A percentile compares a stretch with the other conserved stretches of the same genome.
These are phyloP conservation scores for Indicator indicator DNA, from an alignment of 2,113 vertebrate genomes.

Conservation along the genomic window DNA sequence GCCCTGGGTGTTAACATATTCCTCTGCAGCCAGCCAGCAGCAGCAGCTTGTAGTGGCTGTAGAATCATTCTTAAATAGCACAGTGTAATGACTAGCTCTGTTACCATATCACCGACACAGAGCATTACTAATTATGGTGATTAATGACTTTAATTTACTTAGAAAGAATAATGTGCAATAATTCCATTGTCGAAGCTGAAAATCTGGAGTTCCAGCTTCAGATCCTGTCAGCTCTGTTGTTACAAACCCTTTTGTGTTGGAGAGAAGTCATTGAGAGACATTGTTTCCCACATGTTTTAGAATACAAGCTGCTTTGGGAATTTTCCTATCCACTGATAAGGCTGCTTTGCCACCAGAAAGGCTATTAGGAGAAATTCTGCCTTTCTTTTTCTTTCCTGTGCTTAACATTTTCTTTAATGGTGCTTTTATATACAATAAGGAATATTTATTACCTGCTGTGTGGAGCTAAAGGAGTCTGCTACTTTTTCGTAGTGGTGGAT, in stretches of 20 bases:
- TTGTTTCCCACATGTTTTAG: constrained; percentile 26
- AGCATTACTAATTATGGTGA: constrained; percentile 71
- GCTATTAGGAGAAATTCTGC: neutral
- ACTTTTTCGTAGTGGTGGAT: neutral
- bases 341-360: neutral
- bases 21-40: neutral
- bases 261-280: constrained; percentile 5
- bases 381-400: neutral
- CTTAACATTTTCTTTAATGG: neutral
- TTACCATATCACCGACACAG: constrained; percentile 46
- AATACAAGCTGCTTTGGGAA: neutral
- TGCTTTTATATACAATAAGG: neutral
- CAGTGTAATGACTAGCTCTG: constrained; percentile 40
- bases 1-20: neutral
- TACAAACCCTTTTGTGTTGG: neutral
- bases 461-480: neutral
- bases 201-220: constrained; percentile 36
- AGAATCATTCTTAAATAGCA: neutral
- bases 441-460: neutral
- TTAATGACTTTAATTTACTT: constrained; percentile 74
- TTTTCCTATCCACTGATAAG: neutral
- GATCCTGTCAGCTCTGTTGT: constrained; percentile 4
- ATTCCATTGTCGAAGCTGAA: constrained; percentile 52
- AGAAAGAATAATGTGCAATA: constrained; percentile 50
- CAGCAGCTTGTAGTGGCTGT: constrained; percentile 3